phyloP scores from a whole-genome alignment of 1,140 invertebrate species.

The Aphis gossypii region DNA sequence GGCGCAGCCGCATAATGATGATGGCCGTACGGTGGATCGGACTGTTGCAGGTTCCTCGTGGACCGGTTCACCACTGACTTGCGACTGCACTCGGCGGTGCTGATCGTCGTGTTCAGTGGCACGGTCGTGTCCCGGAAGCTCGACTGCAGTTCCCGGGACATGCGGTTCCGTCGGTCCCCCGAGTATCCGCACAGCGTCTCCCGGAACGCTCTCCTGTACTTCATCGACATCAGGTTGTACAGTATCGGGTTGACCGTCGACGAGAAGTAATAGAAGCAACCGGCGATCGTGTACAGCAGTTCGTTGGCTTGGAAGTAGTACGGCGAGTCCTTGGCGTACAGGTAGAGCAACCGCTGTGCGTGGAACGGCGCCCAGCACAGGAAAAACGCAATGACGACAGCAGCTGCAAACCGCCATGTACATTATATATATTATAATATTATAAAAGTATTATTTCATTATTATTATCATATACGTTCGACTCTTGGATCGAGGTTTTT shows the following conservation, averaged over 20 bases:
- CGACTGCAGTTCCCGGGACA: conserved; percentile 60
- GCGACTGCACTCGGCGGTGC: conserved; percentile 27
- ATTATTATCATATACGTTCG: too few relatives aligned
- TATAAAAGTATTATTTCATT: conserved; percentile 21
- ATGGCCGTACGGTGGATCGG: not conserved
- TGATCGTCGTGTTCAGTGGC: conserved; percentile 34
- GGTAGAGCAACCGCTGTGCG: conserved; percentile 81
- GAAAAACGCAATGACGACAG: conserved; percentile 96
- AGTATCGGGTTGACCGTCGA: conserved; percentile 90
- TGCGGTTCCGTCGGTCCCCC: conserved; percentile 9
- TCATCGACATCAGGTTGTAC: conserved; percentile 89
- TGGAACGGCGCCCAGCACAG: conserved; percentile 97
- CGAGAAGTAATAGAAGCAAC: conserved; percentile 86
- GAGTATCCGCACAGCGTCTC: conserved; percentile 69
- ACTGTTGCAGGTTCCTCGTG: not conserved
- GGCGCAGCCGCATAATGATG: not conserved
- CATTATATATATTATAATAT: not conserved
- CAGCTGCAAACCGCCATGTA: conserved; percentile 72
- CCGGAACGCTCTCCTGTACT: conserved; percentile 82
- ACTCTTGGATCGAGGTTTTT: not conserved
- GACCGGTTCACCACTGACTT: conserved; percentile 32
- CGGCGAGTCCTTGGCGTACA: conserved; percentile 71
- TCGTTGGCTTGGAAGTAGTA: conserved; percentile 76
- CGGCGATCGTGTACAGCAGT: conserved; percentile 80
- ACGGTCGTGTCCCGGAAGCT: conserved; percentile 59